phyloP scores from a whole-genome alignment of 2,113 vertebrate species.

The Rafetus swinhoei region DNA sequence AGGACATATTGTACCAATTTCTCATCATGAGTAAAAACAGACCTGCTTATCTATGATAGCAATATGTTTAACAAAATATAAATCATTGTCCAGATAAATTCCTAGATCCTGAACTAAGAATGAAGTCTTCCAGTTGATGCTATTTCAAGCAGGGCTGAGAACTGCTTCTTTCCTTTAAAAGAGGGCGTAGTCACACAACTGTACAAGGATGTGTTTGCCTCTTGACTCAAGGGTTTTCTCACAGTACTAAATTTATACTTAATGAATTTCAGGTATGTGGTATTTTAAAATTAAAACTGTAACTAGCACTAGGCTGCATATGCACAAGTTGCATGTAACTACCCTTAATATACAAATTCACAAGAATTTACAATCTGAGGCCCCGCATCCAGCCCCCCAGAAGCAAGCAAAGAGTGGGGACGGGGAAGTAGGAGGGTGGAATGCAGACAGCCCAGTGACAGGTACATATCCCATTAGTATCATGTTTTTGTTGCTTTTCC shows the following conservation, averaged over 20 bases:
- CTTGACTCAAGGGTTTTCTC: slow-evolving; percentile 16
- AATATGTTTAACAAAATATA: slow-evolving; percentile 28
- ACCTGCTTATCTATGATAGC: slow-evolving; percentile 47
- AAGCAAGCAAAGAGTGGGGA: background rate
- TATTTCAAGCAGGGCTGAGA: slow-evolving; percentile 34
- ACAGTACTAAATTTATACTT: background rate
- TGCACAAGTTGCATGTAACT: background rate
- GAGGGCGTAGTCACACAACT: background rate
- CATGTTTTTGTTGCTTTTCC: background rate
- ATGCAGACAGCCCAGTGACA: background rate
- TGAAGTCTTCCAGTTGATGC: background rate
- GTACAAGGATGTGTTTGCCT: background rate
- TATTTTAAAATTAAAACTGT: background rate
- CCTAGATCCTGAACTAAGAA: background rate
- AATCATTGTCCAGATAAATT: background rate
- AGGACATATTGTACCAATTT: slow-evolving; percentile 27
- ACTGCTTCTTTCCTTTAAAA: slow-evolving; percentile 11
- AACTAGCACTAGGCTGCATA: background rate
- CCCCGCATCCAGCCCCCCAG: accelerated
- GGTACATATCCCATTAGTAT: background rate
- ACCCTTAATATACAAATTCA: background rate
- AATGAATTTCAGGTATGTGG: background rate
- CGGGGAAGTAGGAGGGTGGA: too few species aligned
- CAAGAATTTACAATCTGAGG: background rate
- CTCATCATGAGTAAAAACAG: slow-evolving; percentile 1